Conservation (phyloP, 1,140 invertebrate species). For the Drosophila pandora region DNA sequence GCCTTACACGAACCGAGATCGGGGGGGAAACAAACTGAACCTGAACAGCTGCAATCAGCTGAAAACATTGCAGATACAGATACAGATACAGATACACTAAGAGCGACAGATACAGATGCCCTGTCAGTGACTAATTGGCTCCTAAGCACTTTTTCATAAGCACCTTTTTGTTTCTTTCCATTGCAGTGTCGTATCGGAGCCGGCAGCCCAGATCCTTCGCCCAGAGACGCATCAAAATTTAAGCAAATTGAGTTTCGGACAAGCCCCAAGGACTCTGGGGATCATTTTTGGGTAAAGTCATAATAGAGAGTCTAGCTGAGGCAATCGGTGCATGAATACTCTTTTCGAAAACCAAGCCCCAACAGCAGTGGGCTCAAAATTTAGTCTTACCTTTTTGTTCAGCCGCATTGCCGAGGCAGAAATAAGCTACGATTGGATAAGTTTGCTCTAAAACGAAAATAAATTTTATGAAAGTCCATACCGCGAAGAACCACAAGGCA, state of each 20-base stretch:
- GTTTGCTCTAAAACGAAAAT: not conserved
- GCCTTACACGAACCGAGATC: conserved; percentile 44
- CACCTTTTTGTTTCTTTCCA: conserved; percentile 1
- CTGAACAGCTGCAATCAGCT: conserved; percentile 26
- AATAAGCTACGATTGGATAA: not conserved
- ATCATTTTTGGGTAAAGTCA: not conserved
- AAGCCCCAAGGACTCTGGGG: conserved; percentile 13
- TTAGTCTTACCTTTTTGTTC: conserved; percentile 2
- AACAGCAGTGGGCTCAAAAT: conserved; percentile 2
- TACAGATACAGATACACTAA: not conserved
- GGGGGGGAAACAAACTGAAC: not conserved
- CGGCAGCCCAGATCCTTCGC: conserved; percentile 18
- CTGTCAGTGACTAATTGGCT: conserved; percentile 65
- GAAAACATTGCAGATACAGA: not conserved
- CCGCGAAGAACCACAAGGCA: not conserved
- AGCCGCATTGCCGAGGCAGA: not conserved
- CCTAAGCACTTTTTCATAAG: not conserved
- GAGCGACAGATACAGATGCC: not conserved
- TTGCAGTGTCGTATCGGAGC: conserved; percentile 53
- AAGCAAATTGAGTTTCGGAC: conserved; percentile 68
- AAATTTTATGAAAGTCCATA: not conserved
- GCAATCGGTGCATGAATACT: conserved; percentile 11
- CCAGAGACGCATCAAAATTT: conserved; percentile 74
- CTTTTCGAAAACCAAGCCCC: conserved; percentile 5
- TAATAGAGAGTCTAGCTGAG: not conserved